Base-by-base conservation (phyloP, 2,797 vertebrate genomes). In the Calcarius lapponicus region DNA sequence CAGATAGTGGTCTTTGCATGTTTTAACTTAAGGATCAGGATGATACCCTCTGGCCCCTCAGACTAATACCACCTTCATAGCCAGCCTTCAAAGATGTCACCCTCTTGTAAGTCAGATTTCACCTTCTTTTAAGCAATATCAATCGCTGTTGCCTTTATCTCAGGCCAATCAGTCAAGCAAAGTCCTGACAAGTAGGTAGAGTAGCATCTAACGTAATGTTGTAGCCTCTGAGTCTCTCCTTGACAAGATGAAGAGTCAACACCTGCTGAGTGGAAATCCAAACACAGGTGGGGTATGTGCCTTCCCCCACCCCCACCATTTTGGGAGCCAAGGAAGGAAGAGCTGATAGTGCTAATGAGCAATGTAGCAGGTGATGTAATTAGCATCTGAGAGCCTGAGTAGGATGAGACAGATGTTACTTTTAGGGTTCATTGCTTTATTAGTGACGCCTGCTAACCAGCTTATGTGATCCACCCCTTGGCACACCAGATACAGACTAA, bases 381-480 rank as follows among this genome's bases (percentile, higher is more conserved):
- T 93, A 92, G 48, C 36, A 79, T 73, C 51, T 84, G 62, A 81
- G 40, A 93, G 62, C 62, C 78, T 64, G 82, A 81, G 45, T 21
- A 87, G 82, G 61, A 86, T 83, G 36, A 84, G 62, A 21, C 92
- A 95, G 91, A 83, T 86, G 80, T 57, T 95, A 43, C 36, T 88
- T 89, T 75, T 73, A 84, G 36, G 80, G 73, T 84, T 90, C 51
- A 48, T 51, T 90, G 70, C 62, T 84, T 65, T 66, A 31, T 69
- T 79, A 75, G 66, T 1, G 0, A 36, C 56, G 92, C 65, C 50
- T 74, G 53, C 36, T 89, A 78, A 78, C 45, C 48, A 81, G 45
- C 32, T 36, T 42, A n/a, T 28, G 45, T 22, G 26, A 70, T 66
- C 53, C 3, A 13, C 13, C 20, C 42, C 28, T 19, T 40, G 25